Evolutionary conservation across 2,888 invertebrate genomes (phyloP).

Genomic region (Drosophila demipolita): DNA sequence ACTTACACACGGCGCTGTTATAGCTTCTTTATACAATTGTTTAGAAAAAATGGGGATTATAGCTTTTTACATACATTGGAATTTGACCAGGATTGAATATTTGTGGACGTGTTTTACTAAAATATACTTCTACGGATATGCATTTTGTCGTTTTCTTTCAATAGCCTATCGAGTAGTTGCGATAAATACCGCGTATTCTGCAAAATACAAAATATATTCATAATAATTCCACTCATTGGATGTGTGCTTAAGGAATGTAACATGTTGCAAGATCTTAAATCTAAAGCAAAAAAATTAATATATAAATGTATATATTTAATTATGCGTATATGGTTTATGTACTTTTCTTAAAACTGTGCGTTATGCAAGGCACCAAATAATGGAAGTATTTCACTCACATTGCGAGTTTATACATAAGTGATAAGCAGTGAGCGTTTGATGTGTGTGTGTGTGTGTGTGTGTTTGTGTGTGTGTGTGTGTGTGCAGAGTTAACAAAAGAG

Average conservation of each 20-base stretch:
- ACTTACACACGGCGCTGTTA: slow-evolving; percentile 20
- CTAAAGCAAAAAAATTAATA: slow-evolving; percentile 33
- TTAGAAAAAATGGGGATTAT: background rate
- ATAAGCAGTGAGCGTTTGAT: slow-evolving; percentile 28
- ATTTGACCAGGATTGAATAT: slow-evolving; percentile 1
- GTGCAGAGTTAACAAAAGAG: slow-evolving; percentile 6
- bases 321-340: slow-evolving; percentile 39
- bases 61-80: slow-evolving; percentile 30
- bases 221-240: slow-evolving; percentile 27
- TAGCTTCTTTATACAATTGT: slow-evolving; percentile 17
- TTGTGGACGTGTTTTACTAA: background rate
- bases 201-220: slow-evolving; percentile 66
- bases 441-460: background rate
- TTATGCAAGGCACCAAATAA: slow-evolving; percentile 46
- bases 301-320: slow-evolving; percentile 21
- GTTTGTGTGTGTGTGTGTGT: background rate
- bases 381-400: slow-evolving; percentile 21
- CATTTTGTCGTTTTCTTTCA: slow-evolving; percentile 43
- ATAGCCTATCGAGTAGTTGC: slow-evolving; percentile 82
- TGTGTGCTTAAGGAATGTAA: slow-evolving; percentile 24
- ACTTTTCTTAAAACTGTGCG: slow-evolving; percentile 39
- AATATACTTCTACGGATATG: slow-evolving; percentile 23
- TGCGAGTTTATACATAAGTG: slow-evolving; percentile 15
- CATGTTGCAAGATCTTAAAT: slow-evolving; percentile 31
- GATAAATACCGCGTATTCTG: slow-evolving; percentile 83